Percentiles rank a stretch among this genome's conserved stretches.
phyloP scores from a whole-genome alignment of 2,888 invertebrate genomes.

The Dynastes grantii region DNA sequence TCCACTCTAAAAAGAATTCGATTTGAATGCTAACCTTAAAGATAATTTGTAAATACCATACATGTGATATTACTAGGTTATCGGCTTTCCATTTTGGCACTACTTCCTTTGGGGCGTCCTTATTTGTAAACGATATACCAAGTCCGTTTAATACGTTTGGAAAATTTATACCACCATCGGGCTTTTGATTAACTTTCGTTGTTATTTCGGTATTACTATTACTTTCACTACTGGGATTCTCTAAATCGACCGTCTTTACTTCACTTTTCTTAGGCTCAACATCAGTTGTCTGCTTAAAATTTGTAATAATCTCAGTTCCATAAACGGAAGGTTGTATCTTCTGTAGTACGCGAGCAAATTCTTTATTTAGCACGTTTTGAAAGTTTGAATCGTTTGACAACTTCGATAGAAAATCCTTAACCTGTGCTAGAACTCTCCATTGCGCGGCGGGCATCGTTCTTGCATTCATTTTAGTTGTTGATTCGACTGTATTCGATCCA shows the following conservation, averaged over 20 bases:
- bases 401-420: conserved; percentile 71
- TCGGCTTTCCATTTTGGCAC: conserved; percentile 72
- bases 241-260: conserved; percentile 38
- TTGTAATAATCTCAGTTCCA: conserved; percentile 63
- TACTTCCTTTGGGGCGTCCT: conserved; percentile 61
- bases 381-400: conserved; percentile 69
- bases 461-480: conserved; percentile 64
- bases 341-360: conserved; percentile 72
- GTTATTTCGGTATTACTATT: conserved; percentile 51
- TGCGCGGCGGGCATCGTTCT: conserved; percentile 65
- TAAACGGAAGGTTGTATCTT: conserved; percentile 69
- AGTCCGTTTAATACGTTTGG: conserved; percentile 70
- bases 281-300: conserved; percentile 59
- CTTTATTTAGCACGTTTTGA: conserved; percentile 71
- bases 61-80: conserved; percentile 37
- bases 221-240: not conserved
- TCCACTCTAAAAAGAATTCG: conserved; percentile 70
- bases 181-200: not conserved
- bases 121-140: conserved; percentile 65
- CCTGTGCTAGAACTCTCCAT: conserved; percentile 70
- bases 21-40: not conserved
- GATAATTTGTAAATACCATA: not conserved
- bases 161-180: conserved; percentile 61
- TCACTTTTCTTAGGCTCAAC: conserved; percentile 35
- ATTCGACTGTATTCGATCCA: conserved; percentile 59